Evolutionary conservation across 2,797 vertebrate species (phyloP), one percentile per base, ranked within the genome.

Genomic region (Poliocrania exsul): DNA sequence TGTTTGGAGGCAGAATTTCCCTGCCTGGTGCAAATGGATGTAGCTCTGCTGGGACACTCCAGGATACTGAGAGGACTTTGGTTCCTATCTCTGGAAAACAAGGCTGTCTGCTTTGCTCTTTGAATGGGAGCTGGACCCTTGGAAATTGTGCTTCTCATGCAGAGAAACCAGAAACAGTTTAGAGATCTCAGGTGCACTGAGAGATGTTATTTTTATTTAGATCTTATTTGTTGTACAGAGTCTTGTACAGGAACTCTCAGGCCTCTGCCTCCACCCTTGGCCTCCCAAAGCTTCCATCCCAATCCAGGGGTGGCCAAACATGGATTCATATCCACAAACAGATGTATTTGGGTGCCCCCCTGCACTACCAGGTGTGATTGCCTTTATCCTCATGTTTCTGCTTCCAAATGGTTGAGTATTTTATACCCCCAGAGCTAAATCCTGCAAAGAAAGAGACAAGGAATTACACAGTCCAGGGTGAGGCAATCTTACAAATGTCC

Each of bases 1-100:
- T 94, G 91, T 94, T 96, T 96, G 95, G 89, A 92, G 96, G 90
- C 94, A 96, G 93, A 91, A 95, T 93, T 92, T 96, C 88, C 66
- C 87, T 86, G 88, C 82, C 74, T 91, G 10, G 72, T 66, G 44
- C 75, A 94, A 95, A 88, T 64, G 81, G 93, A 69, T 88, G 81
- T 49, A 84, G 80, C 46, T 81, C 3, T 72, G 73, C 83, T 56
- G 88, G 46, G 56, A 4, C 61, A 56, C 78, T 62, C 78, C 71
- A 70, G 90, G 66, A 70, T 75, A 16, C 78, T 16, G 56, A 72
- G 37, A 67, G 69, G 85, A 29, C 53, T 81, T 83, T 85, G 80
- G 44, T 53, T 51, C 28, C 5, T 14, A 28, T 64, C 58, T 94
- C 66, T 90, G 83, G 57, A 60, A 94, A 93, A 81, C 35, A 51